These are phyloP conservation scores for Ostrea denselamellosa DNA, from an alignment of 1,140 invertebrate genomes.

Conservation along the genomic window DNA sequence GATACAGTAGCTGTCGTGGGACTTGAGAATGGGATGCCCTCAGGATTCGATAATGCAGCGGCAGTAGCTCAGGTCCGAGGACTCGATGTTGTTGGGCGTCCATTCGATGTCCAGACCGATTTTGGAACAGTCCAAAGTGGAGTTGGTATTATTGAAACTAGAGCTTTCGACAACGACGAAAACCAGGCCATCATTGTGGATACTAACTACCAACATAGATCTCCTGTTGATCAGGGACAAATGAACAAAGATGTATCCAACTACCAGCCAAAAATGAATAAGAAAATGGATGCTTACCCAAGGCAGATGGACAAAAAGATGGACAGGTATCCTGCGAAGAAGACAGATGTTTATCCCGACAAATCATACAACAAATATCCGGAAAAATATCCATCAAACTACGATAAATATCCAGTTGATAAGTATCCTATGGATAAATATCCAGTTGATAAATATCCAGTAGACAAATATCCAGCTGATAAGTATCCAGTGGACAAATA, in stretches of 20 bases:
- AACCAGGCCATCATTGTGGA: neutral
- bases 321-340: neutral
- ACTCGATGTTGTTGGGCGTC: neutral
- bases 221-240: neutral
- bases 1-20: constrained; percentile 11
- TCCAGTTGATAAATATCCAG: neutral
- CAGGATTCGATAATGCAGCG: neutral
- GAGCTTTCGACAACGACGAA: constrained; percentile 9
- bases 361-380: neutral
- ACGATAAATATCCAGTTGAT: constrained; percentile 6
- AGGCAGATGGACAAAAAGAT: constrained; percentile 6
- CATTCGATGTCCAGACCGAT: constrained; percentile 2
- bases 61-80: neutral
- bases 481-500: constrained; percentile 9
- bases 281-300: neutral
- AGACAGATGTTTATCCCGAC: neutral
- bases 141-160: constrained; percentile 18
- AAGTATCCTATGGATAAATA: neutral
- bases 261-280: constrained; percentile 29
- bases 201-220: neutral
- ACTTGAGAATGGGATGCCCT: neutral
- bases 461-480: neutral
- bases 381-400: neutral
- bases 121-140: neutral
- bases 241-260: neutral